Base-by-base conservation (phyloP, 2,888 invertebrate genomes). In the Tubiluchus corallicola region DNA sequence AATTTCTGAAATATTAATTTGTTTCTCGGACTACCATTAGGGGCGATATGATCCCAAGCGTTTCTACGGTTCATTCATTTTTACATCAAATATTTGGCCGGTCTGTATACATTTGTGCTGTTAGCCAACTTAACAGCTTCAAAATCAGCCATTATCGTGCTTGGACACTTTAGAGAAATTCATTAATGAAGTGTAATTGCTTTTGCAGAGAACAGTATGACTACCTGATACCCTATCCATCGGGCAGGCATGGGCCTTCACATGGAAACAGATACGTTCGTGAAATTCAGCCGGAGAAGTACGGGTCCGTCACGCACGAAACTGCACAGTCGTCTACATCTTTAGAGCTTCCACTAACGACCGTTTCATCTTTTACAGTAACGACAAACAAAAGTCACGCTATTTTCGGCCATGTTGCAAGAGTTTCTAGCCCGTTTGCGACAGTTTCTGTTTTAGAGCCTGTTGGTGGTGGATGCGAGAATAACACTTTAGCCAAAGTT, bases 401-500 rank as follows among this genome's bases (percentile, higher is more conserved):
- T 37, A 42, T 46, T 13, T 40, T 48, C 20, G 51, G 50, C 16
- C 46, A 38, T 50, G 49, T 47, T 41, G 48, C 44, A 42, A 17
- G 54, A n/a, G 51, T 63, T 3, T 53, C 52, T 38, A 54, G 60
- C 48, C 62, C 64, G 3, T 29, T 49, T 9, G 45, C 50, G 40
- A 62, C 63, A 3, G 43, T 63, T 16, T 59, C 61, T 16, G 57
- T 64, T 4, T 48, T 63, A 39, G 64, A 64, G 46, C 63, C 64
- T 3, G 47, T 49, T 19, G 50, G 44, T 4, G 59, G 58, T 0
- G 57, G 60, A 1, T 64, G 64, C 50, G 51, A 43, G 1, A 43
- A 47, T 18, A 48, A 49, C 2, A 51, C 43, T 4, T 47, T 52
- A 19, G 54, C 54, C 17, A 60, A 57, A 4, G 63, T 62, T 0